Percentiles rank a stretch among this genome's conserved stretches.
Conservation (phyloP, 2,113 vertebrate species). For the Xyliphius kryptos region DNA sequence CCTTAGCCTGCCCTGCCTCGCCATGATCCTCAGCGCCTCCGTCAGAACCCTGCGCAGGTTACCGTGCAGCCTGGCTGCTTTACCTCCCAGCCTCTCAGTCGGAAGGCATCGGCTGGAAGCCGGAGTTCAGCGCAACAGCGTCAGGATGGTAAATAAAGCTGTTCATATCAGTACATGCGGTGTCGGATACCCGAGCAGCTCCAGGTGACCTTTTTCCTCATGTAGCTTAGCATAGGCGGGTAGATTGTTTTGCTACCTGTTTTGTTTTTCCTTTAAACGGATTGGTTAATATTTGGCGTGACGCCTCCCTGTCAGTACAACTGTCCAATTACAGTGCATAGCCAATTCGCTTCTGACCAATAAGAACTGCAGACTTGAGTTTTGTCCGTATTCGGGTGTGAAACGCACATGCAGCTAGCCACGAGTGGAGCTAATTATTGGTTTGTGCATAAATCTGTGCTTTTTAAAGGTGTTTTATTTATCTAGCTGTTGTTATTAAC, state of each 20-base stretch:
- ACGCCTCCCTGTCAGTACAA: no score
- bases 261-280: neutral
- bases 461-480: no score
- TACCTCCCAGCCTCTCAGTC: neutral
- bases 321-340: no score
- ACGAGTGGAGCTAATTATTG: no score
- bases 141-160: neutral
- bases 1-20: neutral
- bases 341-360: no score
- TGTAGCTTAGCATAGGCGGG: slow-evolving; percentile 1
- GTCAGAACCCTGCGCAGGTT: neutral
- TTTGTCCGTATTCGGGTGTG: no score
- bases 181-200: neutral
- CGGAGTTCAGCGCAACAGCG: neutral
- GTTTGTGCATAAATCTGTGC: no score
- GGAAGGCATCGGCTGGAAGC: neutral
- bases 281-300: neutral
- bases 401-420: no score
- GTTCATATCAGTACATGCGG: neutral
- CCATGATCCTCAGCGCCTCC: neutral
- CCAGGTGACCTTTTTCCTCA: neutral
- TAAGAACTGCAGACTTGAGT: no score
- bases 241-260: no score
- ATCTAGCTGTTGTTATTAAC: no score
- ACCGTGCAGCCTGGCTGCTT: neutral